Evolutionary conservation across 2,888 invertebrate species (phyloP), one percentile per base, ranked within the genome.

Genomic region (Melieria picta): DNA sequence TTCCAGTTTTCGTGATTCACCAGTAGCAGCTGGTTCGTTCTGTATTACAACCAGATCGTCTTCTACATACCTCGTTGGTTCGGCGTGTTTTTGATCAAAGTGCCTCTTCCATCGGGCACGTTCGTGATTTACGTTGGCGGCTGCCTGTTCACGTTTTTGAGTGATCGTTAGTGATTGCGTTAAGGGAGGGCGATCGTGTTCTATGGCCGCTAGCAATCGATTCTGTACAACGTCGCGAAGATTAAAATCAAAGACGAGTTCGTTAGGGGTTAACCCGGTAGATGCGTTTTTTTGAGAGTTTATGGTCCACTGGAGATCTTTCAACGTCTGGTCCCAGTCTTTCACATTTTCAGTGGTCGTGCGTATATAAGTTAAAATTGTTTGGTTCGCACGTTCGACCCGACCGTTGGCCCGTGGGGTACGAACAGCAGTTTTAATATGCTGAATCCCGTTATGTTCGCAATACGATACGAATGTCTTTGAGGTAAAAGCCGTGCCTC

Each of bases 371-470:
- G 48, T 69, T 7, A 79, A 50, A n/a, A 80, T 74, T 0, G 65
- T 68, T 60, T 61, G 69, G 56, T 75, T 75, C 3, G 47, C 68
- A 7, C 70, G 63, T 57, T 76, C 75, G n/a, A 65, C 69, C 65
- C 74, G 75, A 1, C 76, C 72, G 52, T 74, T 75, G 0, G 73
- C 70, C 69, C 79, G 60, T 0, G 75, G 79, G 4, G 76, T 76
- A 6, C 74, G 74, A 43, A 77, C 72, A 4, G 50, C 50, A 1
- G 64, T 64, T 50, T 50, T 50, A 11, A 64, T 50, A 42, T 64
- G 64, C 7, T 64, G 50, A 47, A 64, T 52, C n/a, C 64, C 64
- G 50, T 64, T 64, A 11, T 16, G 30, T 5, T 64, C 50, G 10
- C 64, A 50, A 64, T 30, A 64, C 10, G 48, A 5, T 48, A 42